Base-by-base conservation (phyloP, 2,113 vertebrate species). In the Numenius arquata region DNA sequence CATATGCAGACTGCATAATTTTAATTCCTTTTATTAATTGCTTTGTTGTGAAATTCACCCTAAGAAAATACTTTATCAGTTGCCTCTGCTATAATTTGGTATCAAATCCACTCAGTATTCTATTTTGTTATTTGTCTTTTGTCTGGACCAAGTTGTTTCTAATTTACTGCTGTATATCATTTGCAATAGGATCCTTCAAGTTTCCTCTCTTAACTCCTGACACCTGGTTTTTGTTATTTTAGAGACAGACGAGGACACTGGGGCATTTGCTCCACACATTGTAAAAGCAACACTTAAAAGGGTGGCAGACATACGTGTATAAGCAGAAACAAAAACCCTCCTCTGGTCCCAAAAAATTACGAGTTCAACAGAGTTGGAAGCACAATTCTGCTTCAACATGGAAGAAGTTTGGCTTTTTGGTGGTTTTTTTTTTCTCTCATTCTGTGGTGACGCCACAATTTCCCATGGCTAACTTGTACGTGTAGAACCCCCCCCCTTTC, bases 161-260 rank as follows among this genome's bases (percentile, higher is more conserved):
- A 97, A 98, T 98, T 98, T 97, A 96, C 94, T 93, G 89, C 71
- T 66, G 41, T 91, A 89, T 97, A 92, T 96, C 83, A 90, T 96
- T 97, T 97, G 97, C 97, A 98, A 98, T 22, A 65, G 13, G 93
- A 98, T 94, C 93, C 95, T 86, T 89, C 45, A 45, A 63, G 71
- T 88, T 96, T 97, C 98, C 96, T 97, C 76, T 95, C 84, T 78
- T 91, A 97, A 98, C 85, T 95, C 87, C 67, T 30, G 62, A 96
- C 98, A 98, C 96, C 97, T 98, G 98, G 63, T 82, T 87, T 92
- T 89, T 97, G 93, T 98, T 98, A 97, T 96, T 96, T 93, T 96
- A 93, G 93, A 95, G 85, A 83, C 82, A 93, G 89, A 84, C 81
- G 92, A 90, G 86, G 91, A 93, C 93, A 74, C 58, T 65, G 92